Percentiles rank a stretch among this genome's conserved stretches.
phyloP scores from a whole-genome alignment of 2,113 vertebrate genomes.

The Mirza zaza region DNA sequence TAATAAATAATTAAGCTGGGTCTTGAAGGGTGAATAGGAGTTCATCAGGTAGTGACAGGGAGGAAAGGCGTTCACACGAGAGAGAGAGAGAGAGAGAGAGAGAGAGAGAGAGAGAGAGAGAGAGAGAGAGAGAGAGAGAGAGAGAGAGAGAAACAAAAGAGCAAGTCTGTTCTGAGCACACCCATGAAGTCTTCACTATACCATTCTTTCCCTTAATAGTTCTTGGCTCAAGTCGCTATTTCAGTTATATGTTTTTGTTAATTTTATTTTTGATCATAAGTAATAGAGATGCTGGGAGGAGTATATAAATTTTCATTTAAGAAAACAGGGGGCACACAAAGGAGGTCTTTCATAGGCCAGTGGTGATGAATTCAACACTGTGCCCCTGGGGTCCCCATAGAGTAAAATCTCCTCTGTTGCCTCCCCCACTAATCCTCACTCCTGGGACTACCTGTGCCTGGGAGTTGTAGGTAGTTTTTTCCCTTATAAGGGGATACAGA shows the following conservation, averaged over 20 bases:
- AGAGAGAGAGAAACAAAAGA: background rate
- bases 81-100: background rate
- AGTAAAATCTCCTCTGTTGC: background rate
- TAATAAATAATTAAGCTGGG: background rate
- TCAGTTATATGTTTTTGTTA: background rate
- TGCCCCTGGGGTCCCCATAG: no score
- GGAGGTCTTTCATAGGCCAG: background rate
- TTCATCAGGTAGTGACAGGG: background rate
- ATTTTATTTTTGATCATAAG: background rate
- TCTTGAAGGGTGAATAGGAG: background rate
- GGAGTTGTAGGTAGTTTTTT: background rate
- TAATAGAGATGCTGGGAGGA: background rate
- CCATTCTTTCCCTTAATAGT: background rate
- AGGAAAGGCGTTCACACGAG: background rate
- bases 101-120: background rate
- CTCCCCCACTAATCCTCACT: no score
- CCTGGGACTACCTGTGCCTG: background rate
- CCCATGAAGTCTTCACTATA: background rate
- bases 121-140: conserved; percentile 14
- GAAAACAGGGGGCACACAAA: background rate
- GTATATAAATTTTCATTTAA: background rate
- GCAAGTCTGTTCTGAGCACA: background rate
- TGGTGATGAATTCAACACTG: background rate
- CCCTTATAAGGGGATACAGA: background rate
- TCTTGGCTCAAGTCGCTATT: background rate